Base-by-base conservation (phyloP, 2,113 vertebrate species). In the Gambusia affinis region DNA sequence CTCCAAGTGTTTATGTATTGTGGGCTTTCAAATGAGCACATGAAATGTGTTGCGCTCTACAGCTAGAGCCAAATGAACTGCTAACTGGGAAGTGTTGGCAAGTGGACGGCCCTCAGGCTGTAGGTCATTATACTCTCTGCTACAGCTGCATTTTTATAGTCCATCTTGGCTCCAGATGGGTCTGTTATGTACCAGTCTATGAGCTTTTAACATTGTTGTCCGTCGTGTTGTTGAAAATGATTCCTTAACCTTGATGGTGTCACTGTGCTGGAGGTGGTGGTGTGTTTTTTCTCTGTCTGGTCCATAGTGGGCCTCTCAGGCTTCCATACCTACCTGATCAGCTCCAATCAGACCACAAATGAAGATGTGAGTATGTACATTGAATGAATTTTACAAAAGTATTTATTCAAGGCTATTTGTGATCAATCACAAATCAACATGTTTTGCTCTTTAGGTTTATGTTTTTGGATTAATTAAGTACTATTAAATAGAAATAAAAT, bases 271-370 rank as follows among this genome's bases (percentile, higher is more conserved):
- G 98, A 99, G 90, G 97, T 98, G 67, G 97, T 99, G 87, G 97
- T 99, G 73, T 99, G 97, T 91, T 99, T 99, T 92, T 99, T 99
- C 92, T 99, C 98, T 0, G 96, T 99, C 63, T 99, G 98, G 98
- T 99, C 98, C 57, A 99, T 99, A 79, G 96, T 99, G 70, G 98
- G 98, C 68, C 96, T 99, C 83, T 98, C 97, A 47, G 98, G 98
- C 69, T 99, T 99, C 95, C 98, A 99, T 91, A 99, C 98, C 0
- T 99, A 99, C 91, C 93, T 99, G 91, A 98, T 99, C 94, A 97
- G 97, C 94, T 99, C 98, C 92, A 99, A 99, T 95, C 98, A 99
- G 96, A 99, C 98, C 57, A 99, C 98, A 54, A 99, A 99, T 68
- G 98, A 99, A 93, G 98, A 99, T 63, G 98, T 99, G 94, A 99